Evolutionary conservation across 1,140 invertebrate species (phyloP).

Genomic region (Drusus annulatus): DNA sequence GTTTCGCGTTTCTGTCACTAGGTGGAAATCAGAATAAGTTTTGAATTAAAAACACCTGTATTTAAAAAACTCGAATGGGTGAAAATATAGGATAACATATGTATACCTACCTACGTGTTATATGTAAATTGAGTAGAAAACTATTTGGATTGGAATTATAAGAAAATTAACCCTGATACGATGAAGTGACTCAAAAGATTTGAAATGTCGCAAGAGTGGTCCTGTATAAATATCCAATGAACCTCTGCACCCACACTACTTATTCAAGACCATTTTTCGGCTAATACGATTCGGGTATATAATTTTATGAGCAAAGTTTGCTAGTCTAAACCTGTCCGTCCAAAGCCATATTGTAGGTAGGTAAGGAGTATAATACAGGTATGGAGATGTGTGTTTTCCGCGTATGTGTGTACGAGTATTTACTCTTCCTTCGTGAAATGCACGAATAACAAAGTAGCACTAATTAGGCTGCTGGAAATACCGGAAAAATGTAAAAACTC

Average conservation of each 20-base stretch:
- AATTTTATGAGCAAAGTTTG: conserved; percentile 10
- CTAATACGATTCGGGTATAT: neutral
- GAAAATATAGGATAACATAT: no score
- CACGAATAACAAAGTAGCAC: neutral
- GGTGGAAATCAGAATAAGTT: neutral
- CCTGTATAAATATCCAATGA: conserved; percentile 3
- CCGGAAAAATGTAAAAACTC: neutral
- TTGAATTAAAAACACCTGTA: neutral
- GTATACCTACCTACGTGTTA: no score
- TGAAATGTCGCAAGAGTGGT: conserved; percentile 4
- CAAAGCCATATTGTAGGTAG: neutral
- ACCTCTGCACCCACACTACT: neutral
- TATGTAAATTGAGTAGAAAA: no score
- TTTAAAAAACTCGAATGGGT: no score
- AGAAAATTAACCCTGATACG: neutral
- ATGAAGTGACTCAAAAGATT: conserved; percentile 1
- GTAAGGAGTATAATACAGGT: no score
- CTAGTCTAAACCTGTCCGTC: conserved; percentile 26
- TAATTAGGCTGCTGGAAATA: neutral
- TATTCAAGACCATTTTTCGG: conserved; percentile 1
- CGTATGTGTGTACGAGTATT: neutral
- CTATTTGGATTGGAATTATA: no score
- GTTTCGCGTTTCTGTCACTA: no score
- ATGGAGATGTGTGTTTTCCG: neutral
- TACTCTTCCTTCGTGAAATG: neutral